Base-by-base conservation (phyloP, 1,140 invertebrate genomes). In the roundworm (Caenorhabditis elegans) region DNA sequence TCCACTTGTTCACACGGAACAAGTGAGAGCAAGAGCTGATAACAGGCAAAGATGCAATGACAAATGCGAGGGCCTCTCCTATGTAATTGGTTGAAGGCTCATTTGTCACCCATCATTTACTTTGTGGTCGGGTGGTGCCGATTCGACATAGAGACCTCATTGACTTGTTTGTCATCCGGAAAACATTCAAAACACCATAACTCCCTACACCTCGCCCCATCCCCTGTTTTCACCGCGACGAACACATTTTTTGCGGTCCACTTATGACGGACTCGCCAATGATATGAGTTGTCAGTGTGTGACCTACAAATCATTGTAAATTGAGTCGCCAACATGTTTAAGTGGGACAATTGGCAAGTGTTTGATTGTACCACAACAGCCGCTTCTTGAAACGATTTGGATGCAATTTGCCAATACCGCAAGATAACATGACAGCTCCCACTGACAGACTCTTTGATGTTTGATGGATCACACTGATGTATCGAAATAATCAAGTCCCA, bases 1-100 rank as follows among this genome's bases (percentile, higher is more conserved):
- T 70, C 60, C 31, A 70, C 31, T 70, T 70, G 34, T 70, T 70
- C 60, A 70, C 60, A 70, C 60, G 34, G 22, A 70, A 39, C 15
- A 43, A 15, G 39, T 43, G 55, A 6, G 24, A 60, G 26, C 22
- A 28, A 26, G n/a, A 39, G 34, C 28, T 70, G 60, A 70, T 70
- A 70, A 70, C 60, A 70, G 60, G 43, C 39, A 70, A 34, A 70
- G 19, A 70, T 22, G 60, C 34, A 70, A 70, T 70, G 60, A 70
- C 60, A 70, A 70, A 70, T 70, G 60, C 34, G 60, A 70, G n/a
- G 34, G 8, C 34, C n/a, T 70, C 34, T 39, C n/a, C 34, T 39
- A 70, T 70, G 60, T 70, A 70, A 70, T 70, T 70, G 60, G 60
- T 70, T 70, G 60, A 70, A 70, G 60, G 60, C 60, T 70, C 60